Conservation (phyloP, 2,113 vertebrate genomes). For the Erpornis zantholeuca region DNA sequence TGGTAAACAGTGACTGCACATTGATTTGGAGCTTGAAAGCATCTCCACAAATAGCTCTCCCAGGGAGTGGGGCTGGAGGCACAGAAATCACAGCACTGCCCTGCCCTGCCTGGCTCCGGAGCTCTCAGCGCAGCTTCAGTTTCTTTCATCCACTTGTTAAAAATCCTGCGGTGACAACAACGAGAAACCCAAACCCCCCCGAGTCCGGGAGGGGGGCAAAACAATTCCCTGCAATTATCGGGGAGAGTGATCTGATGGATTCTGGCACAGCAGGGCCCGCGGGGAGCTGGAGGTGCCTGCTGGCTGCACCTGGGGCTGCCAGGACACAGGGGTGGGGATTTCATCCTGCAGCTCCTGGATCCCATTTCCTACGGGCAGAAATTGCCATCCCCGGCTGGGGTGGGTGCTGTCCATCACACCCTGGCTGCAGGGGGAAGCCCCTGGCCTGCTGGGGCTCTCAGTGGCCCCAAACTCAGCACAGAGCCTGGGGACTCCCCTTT, state of each 20-base stretch:
- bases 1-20: slow-evolving; percentile 48
- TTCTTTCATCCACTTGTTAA: background rate
- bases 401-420: background rate
- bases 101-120: background rate
- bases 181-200: background rate
- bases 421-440: background rate
- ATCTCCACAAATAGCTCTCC: slow-evolving; percentile 14
- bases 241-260: background rate
- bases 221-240: background rate
- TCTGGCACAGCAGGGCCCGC: background rate
- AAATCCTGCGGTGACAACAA: background rate
- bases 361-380: rapidly evolving
- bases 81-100: background rate
- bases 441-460: background rate
- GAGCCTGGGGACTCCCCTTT: background rate
- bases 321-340: background rate
- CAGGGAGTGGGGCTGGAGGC: slow-evolving; percentile 3
- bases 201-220: background rate
- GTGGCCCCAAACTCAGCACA: background rate
- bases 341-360: background rate
- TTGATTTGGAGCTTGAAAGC: slow-evolving; percentile 52
- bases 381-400: background rate
- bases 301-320: background rate
- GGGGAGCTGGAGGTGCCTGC: background rate
- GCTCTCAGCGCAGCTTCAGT: background rate